Percentiles rank a stretch among this genome's conserved stretches.
Evolutionary conservation across 2,888 invertebrate genomes (phyloP).

Genomic region (Chloromyia formosa): DNA sequence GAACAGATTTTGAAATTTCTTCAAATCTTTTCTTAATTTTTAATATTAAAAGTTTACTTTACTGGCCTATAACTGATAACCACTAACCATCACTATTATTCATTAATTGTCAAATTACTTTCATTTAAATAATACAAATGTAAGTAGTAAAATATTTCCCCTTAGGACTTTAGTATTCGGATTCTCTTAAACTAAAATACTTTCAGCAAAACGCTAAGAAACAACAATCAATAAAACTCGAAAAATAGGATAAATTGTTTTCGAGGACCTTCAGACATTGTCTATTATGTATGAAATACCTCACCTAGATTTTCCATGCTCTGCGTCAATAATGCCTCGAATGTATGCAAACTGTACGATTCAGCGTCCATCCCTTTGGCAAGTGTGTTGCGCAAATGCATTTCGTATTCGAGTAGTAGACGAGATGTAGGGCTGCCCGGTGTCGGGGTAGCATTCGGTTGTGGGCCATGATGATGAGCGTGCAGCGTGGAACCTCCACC

Average conservation of each 20-base stretch:
- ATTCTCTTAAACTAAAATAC: not conserved
- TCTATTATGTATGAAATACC: slow-evolving; percentile 46
- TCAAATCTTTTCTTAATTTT: too few relatives aligned
- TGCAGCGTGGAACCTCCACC: slow-evolving; percentile 61
- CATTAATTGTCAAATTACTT: too few relatives aligned
- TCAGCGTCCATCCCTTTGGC: slow-evolving; percentile 96
- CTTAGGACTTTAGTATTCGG: not conserved
- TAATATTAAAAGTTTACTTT: too few relatives aligned
- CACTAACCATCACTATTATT: too few relatives aligned
- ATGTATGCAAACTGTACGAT: slow-evolving; percentile 92
- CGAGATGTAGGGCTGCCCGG: slow-evolving; percentile 86
- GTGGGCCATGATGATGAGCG: slow-evolving; percentile 73
- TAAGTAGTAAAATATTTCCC: too few relatives aligned
- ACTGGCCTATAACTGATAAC: too few relatives aligned
- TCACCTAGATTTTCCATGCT: slow-evolving; percentile 94
- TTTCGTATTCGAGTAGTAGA: slow-evolving; percentile 89
- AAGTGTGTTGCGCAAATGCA: slow-evolving; percentile 90
- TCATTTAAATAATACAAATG: too few relatives aligned
- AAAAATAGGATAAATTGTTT: not conserved
- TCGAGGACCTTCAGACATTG: not conserved
- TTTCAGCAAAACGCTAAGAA: not conserved
- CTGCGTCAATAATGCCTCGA: slow-evolving; percentile 90
- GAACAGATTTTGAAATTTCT: too few relatives aligned
- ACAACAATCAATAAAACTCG: not conserved
- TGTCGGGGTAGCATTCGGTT: slow-evolving; percentile 77